Percentiles rank a stretch among this genome's conserved stretches.
These are phyloP conservation scores for Agrochola litura DNA, from an alignment of 2,888 invertebrate genomes.

Conservation along the genomic window DNA sequence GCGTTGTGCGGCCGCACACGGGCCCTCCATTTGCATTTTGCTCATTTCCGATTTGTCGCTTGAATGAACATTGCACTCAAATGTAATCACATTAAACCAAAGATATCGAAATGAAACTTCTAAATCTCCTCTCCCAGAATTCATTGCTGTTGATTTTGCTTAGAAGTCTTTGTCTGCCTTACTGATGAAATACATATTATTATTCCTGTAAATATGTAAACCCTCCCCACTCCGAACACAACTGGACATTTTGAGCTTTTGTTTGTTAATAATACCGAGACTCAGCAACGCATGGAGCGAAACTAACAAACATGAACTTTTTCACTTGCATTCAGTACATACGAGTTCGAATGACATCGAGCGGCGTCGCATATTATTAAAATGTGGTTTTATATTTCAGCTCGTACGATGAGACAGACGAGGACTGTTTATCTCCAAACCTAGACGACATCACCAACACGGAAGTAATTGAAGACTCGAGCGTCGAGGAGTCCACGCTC, in stretches of 20 bases:
- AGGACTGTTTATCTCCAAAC: conserved; percentile 93
- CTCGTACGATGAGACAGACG: conserved; percentile 93
- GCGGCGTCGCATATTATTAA: conserved; percentile 15
- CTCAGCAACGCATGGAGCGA: conserved; percentile 85
- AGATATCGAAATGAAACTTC: conserved; percentile 55
- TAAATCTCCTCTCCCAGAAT: conserved; percentile 66
- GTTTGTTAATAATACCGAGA: conserved; percentile 82
- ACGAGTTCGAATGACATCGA: conserved; percentile 65
- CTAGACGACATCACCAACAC: conserved; percentile 91
- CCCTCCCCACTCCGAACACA: conserved; percentile 66
- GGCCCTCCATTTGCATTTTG: conserved; percentile 76
- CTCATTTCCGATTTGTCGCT: conserved; percentile 78
- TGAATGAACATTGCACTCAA: conserved; percentile 78
- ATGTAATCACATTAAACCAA: conserved; percentile 60
- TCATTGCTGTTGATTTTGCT: conserved; percentile 79
- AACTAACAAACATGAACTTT: conserved; percentile 82
- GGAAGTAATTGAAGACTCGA: conserved; percentile 86
- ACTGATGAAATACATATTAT: conserved; percentile 85
- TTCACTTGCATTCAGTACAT: conserved; percentile 89
- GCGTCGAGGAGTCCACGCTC: conserved; percentile 85
- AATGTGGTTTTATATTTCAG: conserved; percentile 80
- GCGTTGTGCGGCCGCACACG: conserved; percentile 61
- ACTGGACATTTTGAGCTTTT: conserved; percentile 79
- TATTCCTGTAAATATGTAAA: conserved; percentile 80
- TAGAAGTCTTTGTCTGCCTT: conserved; percentile 87